These are phyloP conservation scores for Axinella damicornis DNA, from an alignment of 37 sponge, comb jelly and placozoan species.

Conservation along the genomic window DNA sequence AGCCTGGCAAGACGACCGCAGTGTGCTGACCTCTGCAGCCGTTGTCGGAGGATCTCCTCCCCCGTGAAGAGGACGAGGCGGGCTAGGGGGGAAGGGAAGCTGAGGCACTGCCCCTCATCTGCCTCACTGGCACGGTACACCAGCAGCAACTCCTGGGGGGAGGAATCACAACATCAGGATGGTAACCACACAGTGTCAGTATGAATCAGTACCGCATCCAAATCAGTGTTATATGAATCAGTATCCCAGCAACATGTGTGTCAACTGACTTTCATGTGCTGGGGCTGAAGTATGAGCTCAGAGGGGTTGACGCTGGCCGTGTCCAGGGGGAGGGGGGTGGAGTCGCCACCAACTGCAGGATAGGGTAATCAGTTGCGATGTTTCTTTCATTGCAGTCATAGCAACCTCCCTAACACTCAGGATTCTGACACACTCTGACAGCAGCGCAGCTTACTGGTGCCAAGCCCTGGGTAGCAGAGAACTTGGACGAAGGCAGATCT, in stretches of 20 bases:
- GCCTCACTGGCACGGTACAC: slow-evolving; percentile 20
- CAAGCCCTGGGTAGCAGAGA: slow-evolving; percentile 28
- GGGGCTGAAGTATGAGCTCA: slow-evolving; percentile 45
- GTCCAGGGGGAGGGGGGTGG: slow-evolving; percentile 22
- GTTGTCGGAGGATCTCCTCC: slow-evolving; percentile 40
- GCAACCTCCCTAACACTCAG: too few species aligned
- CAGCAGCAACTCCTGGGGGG: slow-evolving; percentile 55
- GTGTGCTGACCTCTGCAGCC: not conserved
- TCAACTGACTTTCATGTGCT: too few species aligned
- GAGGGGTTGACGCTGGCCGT: slow-evolving; percentile 40
- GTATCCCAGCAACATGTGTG: too few species aligned
- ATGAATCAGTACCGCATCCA: too few species aligned
- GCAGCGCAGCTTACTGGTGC: too few species aligned
- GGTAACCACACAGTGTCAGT: too few species aligned
- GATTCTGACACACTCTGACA: too few species aligned
- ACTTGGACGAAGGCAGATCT: slow-evolving; percentile 58
- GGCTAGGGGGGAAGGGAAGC: slow-evolving; percentile 16
- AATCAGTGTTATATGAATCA: too few species aligned
- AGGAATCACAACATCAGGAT: too few species aligned
- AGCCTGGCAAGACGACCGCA: too few species aligned
- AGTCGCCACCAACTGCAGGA: not conserved
- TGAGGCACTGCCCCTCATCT: slow-evolving; percentile 12
- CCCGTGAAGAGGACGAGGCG: slow-evolving; percentile 32
- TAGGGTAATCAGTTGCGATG: too few species aligned
- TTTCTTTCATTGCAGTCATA: too few species aligned